Percentiles rank a stretch among this genome's conserved stretches.
Conservation (phyloP, 2,888 invertebrate species). For the Argyra leucocephala region DNA sequence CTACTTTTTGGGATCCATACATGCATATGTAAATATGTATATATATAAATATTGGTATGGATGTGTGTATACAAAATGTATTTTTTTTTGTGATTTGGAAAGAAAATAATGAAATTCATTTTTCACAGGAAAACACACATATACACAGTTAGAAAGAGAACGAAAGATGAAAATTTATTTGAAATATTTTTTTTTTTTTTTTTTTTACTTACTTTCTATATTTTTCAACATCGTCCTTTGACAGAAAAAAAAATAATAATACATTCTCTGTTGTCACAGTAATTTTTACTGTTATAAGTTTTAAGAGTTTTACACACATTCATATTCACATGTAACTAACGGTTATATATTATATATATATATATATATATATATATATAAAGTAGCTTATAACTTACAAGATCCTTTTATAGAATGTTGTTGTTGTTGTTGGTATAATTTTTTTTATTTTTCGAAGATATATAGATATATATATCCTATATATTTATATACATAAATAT, state of each 20-base stretch:
- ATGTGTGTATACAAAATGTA: neutral
- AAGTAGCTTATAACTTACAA: neutral
- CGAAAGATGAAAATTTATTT: too few species aligned
- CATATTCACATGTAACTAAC: too few species aligned
- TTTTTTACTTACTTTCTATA: neutral
- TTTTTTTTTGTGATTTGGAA: neutral
- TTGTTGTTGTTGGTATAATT: neutral
- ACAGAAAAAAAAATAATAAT: neutral
- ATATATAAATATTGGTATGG: too few species aligned
- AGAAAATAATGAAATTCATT: neutral
- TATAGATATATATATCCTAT: neutral
- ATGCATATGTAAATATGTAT: too few species aligned
- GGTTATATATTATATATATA: too few species aligned
- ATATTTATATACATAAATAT: too few species aligned
- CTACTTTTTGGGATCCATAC: too few species aligned
- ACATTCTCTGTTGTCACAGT: neutral
- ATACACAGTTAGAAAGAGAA: neutral
- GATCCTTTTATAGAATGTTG: neutral
- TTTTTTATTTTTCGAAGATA: neutral
- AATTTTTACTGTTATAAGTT: neutral
- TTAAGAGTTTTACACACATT: neutral
- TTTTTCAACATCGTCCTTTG: neutral
- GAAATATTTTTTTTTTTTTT: too few species aligned
- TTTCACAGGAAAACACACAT: slow-evolving; percentile 1
- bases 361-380: too few species aligned